Conservation (phyloP, 2,113 vertebrate genomes). For the Scomber japonicus region DNA sequence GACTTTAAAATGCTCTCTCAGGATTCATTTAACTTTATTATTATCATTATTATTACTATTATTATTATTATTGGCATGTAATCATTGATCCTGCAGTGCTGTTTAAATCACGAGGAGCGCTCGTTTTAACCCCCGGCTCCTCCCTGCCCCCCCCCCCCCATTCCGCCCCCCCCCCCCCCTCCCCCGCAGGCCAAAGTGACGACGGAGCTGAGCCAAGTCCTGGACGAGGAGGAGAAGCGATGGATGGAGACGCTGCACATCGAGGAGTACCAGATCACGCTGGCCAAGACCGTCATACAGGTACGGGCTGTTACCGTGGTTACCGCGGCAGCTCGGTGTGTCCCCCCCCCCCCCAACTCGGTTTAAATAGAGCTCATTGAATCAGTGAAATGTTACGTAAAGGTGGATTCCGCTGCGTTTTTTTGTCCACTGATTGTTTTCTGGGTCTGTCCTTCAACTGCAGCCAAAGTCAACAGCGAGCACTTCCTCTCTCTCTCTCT, state of each 20-base stretch:
- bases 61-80: too few species aligned
- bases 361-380: slow-evolving; percentile 41
- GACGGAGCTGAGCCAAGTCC: slow-evolving; percentile 81
- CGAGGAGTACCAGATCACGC: slow-evolving; percentile 78
- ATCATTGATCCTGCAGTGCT: too few species aligned
- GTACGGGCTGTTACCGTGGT: slow-evolving; percentile 61
- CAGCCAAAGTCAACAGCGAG: slow-evolving; percentile 61
- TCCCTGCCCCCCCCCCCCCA: background rate
- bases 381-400: slow-evolving; percentile 32
- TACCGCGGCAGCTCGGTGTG: background rate
- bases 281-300: slow-evolving; percentile 84
- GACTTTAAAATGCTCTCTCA: too few species aligned
- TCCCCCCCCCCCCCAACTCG: slow-evolving; percentile 31
- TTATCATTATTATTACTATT: too few species aligned
- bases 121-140: slow-evolving; percentile 13
- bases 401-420: slow-evolving; percentile 33
- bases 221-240: slow-evolving; percentile 83
- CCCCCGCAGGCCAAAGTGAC: slow-evolving; percentile 78
- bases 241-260: slow-evolving; percentile 79
- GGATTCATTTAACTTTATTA: too few species aligned
- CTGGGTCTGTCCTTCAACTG: slow-evolving; percentile 44
- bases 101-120: background rate
- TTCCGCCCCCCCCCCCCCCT: too few species aligned
- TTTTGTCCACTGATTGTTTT: slow-evolving; percentile 44
- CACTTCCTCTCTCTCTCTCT: slow-evolving; percentile 34